Conservation (phyloP, 2,797 vertebrate genomes). For the Halcyon badia region DNA sequence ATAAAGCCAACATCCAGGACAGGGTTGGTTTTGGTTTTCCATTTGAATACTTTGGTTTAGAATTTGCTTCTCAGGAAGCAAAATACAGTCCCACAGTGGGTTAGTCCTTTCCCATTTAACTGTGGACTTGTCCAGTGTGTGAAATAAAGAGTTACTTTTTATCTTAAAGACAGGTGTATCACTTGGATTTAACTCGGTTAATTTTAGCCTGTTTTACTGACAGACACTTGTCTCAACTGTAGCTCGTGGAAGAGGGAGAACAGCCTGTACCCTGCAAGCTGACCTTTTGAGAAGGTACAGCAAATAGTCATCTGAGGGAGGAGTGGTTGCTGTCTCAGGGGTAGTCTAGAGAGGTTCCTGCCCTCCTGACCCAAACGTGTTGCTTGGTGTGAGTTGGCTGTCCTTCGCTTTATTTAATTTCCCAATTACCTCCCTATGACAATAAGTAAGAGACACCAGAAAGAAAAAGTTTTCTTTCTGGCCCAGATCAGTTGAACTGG, state of each 20-base stretch:
- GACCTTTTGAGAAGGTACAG: conserved; percentile 32
- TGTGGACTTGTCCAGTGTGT: neutral
- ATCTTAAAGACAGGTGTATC: neutral
- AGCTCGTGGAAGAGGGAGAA: neutral
- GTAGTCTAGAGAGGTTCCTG: neutral
- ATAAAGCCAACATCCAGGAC: neutral
- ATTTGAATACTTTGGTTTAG: neutral
- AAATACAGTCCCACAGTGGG: neutral
- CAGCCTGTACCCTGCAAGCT: neutral
- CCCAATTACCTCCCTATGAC: neutral
- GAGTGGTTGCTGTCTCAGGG: neutral
- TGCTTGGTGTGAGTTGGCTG: neutral
- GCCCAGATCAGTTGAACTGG: neutral
- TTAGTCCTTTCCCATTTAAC: neutral
- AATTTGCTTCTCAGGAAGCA: neutral
- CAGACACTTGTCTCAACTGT: neutral
- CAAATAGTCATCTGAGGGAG: conserved; percentile 5
- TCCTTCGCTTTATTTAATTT: conserved; percentile 1
- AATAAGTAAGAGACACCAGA: neutral
- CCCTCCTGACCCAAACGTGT: neutral
- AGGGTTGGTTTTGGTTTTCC: neutral
- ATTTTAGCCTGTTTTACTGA: conserved; percentile 34
- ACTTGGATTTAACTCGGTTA: neutral
- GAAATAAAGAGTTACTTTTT: neutral
- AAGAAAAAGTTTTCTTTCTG: neutral